Evolutionary conservation across 2,888 invertebrate species (phyloP), one percentile per base, ranked within the genome.

Genomic region (Crioceris asparagi): DNA sequence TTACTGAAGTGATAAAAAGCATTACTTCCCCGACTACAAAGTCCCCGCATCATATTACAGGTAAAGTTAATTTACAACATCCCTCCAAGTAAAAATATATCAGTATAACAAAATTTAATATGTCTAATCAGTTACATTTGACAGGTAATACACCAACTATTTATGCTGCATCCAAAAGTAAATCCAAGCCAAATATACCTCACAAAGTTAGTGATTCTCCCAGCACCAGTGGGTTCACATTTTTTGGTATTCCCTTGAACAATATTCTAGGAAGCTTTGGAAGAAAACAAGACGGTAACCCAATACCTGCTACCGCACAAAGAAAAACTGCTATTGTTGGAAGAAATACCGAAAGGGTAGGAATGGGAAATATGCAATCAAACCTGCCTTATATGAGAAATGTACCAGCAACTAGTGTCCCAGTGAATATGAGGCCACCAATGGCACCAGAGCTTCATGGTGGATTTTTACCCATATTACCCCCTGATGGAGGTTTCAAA

Each of bases 231-330:
- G 75, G 79, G 1, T 85, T 86, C 48, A 85, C 87, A 10, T 85
- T 88, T 56, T 88, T 88, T 53, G 88, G 88, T 0, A 77, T 87
- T 56, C 87, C 88, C 0, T 57, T 88, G 40, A 83, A 86, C 2
- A 71, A 75, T 25, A 60, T 87, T 31, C 79, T 78, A 47, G 72
- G 85, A 52, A 76, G 77, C 8, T 77, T 77, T 51, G 63, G 84
- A 27, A 71, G 56, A 21, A 52, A 54, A 11, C 41, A 36, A 15
- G 59, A 49, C 51, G 62, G 47, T 47, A 55, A 27, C 43, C n/a
- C n/a, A n/a, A 54, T 37, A 55, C 55, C 43, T 16, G n/a, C n/a
- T n/a, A 30, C 37, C 17, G 35, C 32, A 21, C 51, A 57, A 23
- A 57, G 61, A 41, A 44, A 61, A 48, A 44, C 51, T 4, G 62